phyloP scores from a whole-genome alignment of 2,888 invertebrate species.

The Xylota segnis region DNA sequence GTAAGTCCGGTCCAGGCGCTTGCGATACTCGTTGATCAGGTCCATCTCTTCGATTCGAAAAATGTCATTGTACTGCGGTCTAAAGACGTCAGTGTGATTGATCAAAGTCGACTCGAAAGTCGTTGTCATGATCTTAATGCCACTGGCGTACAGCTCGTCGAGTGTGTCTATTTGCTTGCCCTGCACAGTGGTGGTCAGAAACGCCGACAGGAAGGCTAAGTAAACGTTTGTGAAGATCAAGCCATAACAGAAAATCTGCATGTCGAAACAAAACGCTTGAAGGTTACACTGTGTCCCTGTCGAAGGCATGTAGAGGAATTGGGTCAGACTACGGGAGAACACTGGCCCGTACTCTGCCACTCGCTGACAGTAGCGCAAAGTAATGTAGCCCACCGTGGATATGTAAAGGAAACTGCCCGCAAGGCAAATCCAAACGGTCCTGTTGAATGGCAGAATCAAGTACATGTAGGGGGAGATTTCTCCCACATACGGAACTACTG shows the following conservation, averaged over 20 bases:
- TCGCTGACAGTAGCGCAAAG: not conserved
- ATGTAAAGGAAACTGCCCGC: conserved; percentile 54
- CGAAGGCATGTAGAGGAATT: conserved; percentile 53
- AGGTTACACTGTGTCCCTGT: conserved; percentile 1
- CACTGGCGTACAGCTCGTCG: conserved; percentile 37
- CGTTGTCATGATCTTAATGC: conserved; percentile 39
- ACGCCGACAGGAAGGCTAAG: conserved; percentile 58
- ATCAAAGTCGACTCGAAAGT: conserved; percentile 35
- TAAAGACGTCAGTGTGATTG: conserved; percentile 22
- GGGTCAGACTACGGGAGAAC: conserved; percentile 39
- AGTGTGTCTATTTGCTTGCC: conserved; percentile 57
- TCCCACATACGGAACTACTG: conserved; percentile 41
- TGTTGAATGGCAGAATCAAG: conserved; percentile 47
- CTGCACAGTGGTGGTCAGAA: conserved; percentile 69
- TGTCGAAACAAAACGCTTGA: conserved; percentile 36
- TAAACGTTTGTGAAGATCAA: conserved; percentile 61
- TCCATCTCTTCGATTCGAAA: conserved; percentile 51
- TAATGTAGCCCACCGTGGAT: conserved; percentile 17
- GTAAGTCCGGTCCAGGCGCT: conserved; percentile 40
- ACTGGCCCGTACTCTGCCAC: conserved; percentile 49
- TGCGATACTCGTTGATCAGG: conserved; percentile 52
- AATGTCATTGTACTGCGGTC: conserved; percentile 3
- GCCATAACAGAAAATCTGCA: conserved; percentile 62
- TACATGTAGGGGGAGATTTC: conserved; percentile 50
- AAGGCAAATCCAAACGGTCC: conserved; percentile 42